phyloP scores from a whole-genome alignment of 2,888 invertebrate genomes.

The Neoascia interrupta region DNA sequence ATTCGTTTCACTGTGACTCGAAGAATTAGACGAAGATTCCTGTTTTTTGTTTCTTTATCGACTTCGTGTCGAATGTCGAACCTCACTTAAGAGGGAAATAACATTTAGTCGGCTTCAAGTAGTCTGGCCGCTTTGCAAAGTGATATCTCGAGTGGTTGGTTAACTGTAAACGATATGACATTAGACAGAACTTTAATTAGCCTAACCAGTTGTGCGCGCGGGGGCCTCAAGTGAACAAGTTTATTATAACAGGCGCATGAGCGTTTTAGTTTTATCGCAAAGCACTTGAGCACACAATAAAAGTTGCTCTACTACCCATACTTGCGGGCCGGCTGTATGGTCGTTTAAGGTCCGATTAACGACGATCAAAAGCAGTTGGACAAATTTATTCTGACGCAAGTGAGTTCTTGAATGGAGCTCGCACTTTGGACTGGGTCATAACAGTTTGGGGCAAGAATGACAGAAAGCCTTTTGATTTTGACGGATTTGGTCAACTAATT shows the following conservation, averaged over 20 bases:
- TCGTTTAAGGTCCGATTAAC: slow-evolving; percentile 4
- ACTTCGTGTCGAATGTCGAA: not conserved
- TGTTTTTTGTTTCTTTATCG: slow-evolving; percentile 27
- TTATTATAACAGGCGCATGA: too few species aligned
- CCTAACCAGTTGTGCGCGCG: slow-evolving; percentile 45
- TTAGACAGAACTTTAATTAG: slow-evolving; percentile 47
- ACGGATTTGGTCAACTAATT: too few species aligned
- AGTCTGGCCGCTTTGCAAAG: slow-evolving; percentile 25
- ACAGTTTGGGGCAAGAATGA: too few species aligned
- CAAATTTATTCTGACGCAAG: too few species aligned
- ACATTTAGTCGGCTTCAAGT: not conserved
- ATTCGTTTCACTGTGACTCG: slow-evolving; percentile 17
- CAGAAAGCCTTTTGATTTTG: too few species aligned
- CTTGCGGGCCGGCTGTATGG: not conserved
- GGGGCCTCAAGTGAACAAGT: slow-evolving; percentile 43
- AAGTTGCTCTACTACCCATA: too few species aligned
- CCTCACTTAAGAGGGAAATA: too few species aligned
- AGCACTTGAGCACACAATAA: not conserved
- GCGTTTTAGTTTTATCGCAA: not conserved
- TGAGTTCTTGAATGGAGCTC: too few species aligned
- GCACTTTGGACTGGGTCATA: too few species aligned
- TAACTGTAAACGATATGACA: slow-evolving; percentile 58
- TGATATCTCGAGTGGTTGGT: slow-evolving; percentile 17
- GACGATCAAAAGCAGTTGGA: too few species aligned
- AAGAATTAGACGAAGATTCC: slow-evolving; percentile 36